phyloP scores from a whole-genome alignment of 2,888 invertebrate genomes.

The Venusia cambrica region DNA sequence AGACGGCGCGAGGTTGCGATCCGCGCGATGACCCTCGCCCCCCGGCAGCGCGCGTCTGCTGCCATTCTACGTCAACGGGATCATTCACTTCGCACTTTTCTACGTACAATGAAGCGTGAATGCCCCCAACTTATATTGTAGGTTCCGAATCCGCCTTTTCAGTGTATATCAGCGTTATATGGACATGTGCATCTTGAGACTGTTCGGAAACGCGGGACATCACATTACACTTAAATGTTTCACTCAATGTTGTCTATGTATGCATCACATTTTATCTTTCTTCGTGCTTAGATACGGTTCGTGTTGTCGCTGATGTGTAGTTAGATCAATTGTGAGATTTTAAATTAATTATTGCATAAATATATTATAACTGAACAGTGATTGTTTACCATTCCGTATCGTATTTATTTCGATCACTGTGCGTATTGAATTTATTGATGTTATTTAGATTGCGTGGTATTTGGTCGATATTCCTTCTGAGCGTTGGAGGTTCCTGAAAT shows the following conservation, averaged over 20 bases:
- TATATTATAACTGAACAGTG: conserved; percentile 43
- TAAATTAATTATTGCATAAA: conserved; percentile 34
- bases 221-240: conserved; percentile 26
- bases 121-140: conserved; percentile 18
- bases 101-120: too few relatives aligned
- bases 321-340: conserved; percentile 54
- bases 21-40: conserved; percentile 64
- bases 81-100: conserved; percentile 5
- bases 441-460: conserved; percentile 37
- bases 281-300: conserved; percentile 27
- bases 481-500: conserved; percentile 52
- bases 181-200: conserved; percentile 23
- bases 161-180: conserved; percentile 20
- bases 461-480: conserved; percentile 44
- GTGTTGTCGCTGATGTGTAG: conserved; percentile 33
- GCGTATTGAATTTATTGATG: conserved; percentile 37
- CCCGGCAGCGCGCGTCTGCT: conserved; percentile 1
- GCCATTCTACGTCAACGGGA: conserved; percentile 4
- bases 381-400: conserved; percentile 56
- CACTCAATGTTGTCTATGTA: conserved; percentile 23
- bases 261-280: conserved; percentile 26
- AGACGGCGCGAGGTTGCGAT: conserved; percentile 71
- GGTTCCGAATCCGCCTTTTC: conserved; percentile 29
- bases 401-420: conserved; percentile 45
- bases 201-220: conserved; percentile 27